A percentile compares a stretch with the other conserved stretches of the same genome.
Evolutionary conservation across 2,113 vertebrate genomes (phyloP).

Genomic region (Sisor rabdophorus): DNA sequence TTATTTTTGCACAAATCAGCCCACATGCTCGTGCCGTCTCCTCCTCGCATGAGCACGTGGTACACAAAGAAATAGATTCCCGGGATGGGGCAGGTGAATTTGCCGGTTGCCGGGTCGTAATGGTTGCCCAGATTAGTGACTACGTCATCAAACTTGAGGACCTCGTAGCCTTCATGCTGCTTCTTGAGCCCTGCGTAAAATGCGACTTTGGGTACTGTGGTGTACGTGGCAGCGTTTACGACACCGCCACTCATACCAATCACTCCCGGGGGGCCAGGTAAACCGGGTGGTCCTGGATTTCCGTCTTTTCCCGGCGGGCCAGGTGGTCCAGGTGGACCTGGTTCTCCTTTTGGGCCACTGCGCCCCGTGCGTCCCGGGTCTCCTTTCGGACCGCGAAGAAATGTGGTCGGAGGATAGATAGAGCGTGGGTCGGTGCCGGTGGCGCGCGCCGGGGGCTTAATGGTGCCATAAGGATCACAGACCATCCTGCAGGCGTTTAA

Average conservation of each 20-base stretch:
- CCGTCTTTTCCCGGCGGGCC: constrained; percentile 85
- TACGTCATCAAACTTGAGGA: constrained; percentile 95
- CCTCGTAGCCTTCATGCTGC: constrained; percentile 94
- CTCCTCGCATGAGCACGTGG: constrained; percentile 90
- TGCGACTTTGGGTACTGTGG: constrained; percentile 90
- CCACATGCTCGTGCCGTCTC: constrained; percentile 94
- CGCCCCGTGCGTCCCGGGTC: constrained; percentile 85
- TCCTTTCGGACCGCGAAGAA: constrained; percentile 89
- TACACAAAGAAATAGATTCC: constrained; percentile 98
- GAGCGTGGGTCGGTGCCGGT: constrained; percentile 61
- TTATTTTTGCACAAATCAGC: constrained; percentile 93
- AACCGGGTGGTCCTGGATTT: constrained; percentile 79
- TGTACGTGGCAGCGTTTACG: constrained; percentile 94
- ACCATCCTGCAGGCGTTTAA: constrained; percentile 95
- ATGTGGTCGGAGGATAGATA: constrained; percentile 88
- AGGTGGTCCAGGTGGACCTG: constrained; percentile 82
- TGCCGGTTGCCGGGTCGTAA: constrained; percentile 87
- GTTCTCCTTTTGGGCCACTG: constrained; percentile 82
- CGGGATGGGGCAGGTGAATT: constrained; percentile 94
- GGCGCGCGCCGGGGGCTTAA: constrained; percentile 37
- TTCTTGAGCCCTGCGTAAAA: constrained; percentile 96
- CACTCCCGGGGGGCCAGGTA: constrained; percentile 76
- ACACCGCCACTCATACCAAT: constrained; percentile 81
- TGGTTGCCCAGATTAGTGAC: constrained; percentile 96
- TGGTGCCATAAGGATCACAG: constrained; percentile 89